Evolutionary conservation across 2,888 invertebrate genomes (phyloP).

Genomic region (Tanytarsus gracilentus): DNA sequence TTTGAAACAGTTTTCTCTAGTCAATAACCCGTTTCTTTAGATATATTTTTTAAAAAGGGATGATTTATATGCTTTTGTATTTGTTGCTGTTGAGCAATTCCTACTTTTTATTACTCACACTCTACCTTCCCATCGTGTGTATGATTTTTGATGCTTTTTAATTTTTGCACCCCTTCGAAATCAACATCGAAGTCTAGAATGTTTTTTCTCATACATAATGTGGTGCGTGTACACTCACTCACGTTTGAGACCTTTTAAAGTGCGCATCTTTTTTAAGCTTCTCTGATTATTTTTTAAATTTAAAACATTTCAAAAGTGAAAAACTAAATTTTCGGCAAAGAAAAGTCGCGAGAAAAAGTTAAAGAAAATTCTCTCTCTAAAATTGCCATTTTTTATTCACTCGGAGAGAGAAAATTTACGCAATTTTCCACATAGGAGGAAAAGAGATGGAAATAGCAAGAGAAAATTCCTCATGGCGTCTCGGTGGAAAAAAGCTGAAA

Average conservation of each 20-base stretch:
- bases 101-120: not conserved
- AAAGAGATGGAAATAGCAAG: slow-evolving; percentile 2
- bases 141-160: not conserved
- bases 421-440: not conserved
- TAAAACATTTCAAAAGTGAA: not conserved
- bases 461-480: slow-evolving; percentile 24
- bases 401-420: not conserved
- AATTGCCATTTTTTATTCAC: not conserved
- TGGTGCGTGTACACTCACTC: slow-evolving; percentile 17
- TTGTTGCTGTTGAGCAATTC: slow-evolving; percentile 14
- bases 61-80: slow-evolving; percentile 14
- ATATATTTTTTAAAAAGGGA: slow-evolving; percentile 4
- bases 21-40: slow-evolving; percentile 11
- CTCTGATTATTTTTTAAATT: not conserved
- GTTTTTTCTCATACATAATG: slow-evolving; percentile 9
- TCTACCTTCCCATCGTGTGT: too few relatives aligned
- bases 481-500: slow-evolving; percentile 4
- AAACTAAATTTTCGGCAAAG: not conserved
- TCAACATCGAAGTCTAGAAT: not conserved
- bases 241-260: slow-evolving; percentile 12
- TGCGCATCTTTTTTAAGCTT: slow-evolving; percentile 20
- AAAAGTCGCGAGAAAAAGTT: not conserved
- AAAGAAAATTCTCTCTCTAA: not conserved
- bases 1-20: not conserved
- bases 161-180: slow-evolving; percentile 27